These are phyloP conservation scores for Hippolais icterina DNA, from an alignment of 2,113 vertebrate genomes.

Conservation along the genomic window DNA sequence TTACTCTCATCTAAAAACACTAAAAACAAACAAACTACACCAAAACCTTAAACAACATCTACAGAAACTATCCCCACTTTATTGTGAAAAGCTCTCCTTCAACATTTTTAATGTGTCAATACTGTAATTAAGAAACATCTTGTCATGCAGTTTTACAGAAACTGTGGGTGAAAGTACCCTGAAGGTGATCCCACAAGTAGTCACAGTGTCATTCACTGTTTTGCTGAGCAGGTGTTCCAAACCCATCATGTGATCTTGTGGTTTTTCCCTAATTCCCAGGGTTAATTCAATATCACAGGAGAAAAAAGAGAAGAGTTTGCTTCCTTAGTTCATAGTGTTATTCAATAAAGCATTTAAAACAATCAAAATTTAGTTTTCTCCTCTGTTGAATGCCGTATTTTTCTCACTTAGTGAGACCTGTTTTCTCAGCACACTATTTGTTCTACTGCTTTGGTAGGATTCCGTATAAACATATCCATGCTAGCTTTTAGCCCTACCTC, in stretches of 20 bases:
- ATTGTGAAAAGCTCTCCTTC: neutral
- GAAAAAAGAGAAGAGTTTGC: neutral
- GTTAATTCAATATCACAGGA: neutral
- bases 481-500: neutral
- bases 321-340: neutral
- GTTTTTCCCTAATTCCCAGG: neutral
- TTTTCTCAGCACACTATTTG: neutral
- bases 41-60: neutral
- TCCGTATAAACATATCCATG: neutral
- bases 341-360: neutral
- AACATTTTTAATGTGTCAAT: conserved; percentile 12
- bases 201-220: neutral
- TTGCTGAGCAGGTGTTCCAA: neutral
- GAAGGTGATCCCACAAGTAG: neutral
- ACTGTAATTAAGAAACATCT: neutral
- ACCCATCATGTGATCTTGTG: neutral
- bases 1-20: conserved; percentile 6
- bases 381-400: neutral
- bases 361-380: neutral
- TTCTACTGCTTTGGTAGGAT: neutral
- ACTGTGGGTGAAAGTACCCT: neutral
- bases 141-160: neutral
- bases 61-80: neutral
- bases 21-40: neutral
- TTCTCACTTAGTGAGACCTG: neutral